These are phyloP conservation scores for Romanogobio albipinnatus DNA, from an alignment of 2,113 vertebrate species.

Conservation along the genomic window DNA sequence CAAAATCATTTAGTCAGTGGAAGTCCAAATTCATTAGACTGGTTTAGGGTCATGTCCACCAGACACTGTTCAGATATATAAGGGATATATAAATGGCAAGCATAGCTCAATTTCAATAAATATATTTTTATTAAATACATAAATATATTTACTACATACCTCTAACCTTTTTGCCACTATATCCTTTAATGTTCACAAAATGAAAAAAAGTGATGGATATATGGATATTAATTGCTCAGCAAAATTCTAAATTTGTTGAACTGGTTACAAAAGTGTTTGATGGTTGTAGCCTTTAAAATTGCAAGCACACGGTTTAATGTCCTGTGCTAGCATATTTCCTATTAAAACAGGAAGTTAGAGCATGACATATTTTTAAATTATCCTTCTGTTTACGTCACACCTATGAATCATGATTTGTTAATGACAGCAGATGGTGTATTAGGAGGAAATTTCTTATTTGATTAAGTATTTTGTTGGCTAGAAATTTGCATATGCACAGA, in stretches of 20 bases:
- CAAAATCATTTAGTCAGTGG: not conserved
- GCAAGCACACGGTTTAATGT: not conserved
- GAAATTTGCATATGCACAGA: not conserved
- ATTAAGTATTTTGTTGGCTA: not conserved
- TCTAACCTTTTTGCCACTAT: not conserved
- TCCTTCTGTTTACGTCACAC: not conserved
- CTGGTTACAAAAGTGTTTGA: not conserved
- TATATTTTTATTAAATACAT: not conserved
- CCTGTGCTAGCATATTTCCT: not conserved
- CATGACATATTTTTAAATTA: not conserved
- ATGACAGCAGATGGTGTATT: not conserved
- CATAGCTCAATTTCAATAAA: not conserved
- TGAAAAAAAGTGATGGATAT: not conserved
- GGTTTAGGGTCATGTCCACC: not conserved
- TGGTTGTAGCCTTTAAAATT: not conserved
- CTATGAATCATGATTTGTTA: not conserved
- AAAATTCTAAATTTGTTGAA: not conserved
- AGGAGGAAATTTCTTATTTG: not conserved
- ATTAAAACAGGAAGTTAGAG: not conserved
- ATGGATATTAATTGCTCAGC: not conserved
- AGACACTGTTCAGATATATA: not conserved
- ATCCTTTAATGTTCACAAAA: not conserved
- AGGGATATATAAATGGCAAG: not conserved
- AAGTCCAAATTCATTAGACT: not conserved
- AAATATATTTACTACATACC: not conserved